Percentiles rank a stretch among this genome's conserved stretches.
Evolutionary conservation across 2,888 invertebrate genomes (phyloP).

Genomic region (Tinea pellionella): DNA sequence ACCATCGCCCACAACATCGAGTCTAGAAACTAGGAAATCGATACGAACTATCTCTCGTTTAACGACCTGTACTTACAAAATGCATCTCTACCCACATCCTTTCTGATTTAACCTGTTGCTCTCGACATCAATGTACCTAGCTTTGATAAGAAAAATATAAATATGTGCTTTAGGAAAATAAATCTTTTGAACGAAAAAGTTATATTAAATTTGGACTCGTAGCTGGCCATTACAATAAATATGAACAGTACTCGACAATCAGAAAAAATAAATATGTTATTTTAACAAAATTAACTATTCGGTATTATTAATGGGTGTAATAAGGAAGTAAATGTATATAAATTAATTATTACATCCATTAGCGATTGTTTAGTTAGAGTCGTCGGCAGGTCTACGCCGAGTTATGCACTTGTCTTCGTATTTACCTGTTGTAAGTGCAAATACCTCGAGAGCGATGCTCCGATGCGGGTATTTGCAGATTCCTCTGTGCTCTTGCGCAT

Average conservation of each 20-base stretch:
- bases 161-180: too few relatives aligned
- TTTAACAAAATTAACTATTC: too few relatives aligned
- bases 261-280: too few relatives aligned
- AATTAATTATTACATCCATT: neutral
- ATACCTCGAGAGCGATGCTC: slow-evolving; percentile 9
- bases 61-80: neutral
- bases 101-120: neutral
- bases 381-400: neutral
- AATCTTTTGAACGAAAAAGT: too few relatives aligned
- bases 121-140: too few relatives aligned
- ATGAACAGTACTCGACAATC: too few relatives aligned
- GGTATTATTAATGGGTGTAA: neutral
- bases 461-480: slow-evolving; percentile 7
- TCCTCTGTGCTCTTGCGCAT: neutral
- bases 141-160: too few relatives aligned
- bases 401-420: neutral
- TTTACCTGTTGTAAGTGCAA: slow-evolving; percentile 11
- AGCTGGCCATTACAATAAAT: too few relatives aligned
- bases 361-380: neutral
- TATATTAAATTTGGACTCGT: too few relatives aligned
- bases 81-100: neutral
- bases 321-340: neutral
- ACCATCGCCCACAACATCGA: slow-evolving; percentile 33
- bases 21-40: slow-evolving; percentile 1
- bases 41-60: neutral